Evolutionary conservation across 2,797 vertebrate species (phyloP).

Genomic region (Halcyon chelicuti): DNA sequence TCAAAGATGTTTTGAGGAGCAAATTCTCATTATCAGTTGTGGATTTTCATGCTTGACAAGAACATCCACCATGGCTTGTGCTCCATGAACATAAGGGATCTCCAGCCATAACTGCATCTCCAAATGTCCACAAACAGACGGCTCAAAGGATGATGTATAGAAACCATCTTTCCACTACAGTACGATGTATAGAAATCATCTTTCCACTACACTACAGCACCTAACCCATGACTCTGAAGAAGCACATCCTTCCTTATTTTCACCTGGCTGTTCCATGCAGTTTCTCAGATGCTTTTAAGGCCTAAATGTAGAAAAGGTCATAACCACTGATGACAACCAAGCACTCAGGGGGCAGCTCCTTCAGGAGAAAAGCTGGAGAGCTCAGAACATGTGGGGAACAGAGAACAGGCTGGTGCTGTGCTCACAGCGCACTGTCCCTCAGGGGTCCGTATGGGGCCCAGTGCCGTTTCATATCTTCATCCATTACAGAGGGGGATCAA

Average conservation of each 20-base stretch:
- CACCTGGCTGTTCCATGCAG: too few relatives aligned
- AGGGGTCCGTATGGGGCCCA: not conserved
- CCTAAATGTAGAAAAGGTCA: too few relatives aligned
- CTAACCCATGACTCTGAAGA: fast-evolving
- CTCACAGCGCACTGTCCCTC: not conserved
- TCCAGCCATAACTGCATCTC: not conserved
- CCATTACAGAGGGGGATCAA: too few relatives aligned
- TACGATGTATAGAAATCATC: fast-evolving
- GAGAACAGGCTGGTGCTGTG: not conserved
- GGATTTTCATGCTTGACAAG: not conserved
- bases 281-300: too few relatives aligned
- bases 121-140: too few relatives aligned
- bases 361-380: too few relatives aligned
- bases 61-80: not conserved
- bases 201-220: too few relatives aligned
- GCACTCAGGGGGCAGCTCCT: fast-evolving
- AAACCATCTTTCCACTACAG: fast-evolving
- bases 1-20: not conserved
- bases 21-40: not conserved
- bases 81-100: not conserved
- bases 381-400: not conserved
- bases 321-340: fast-evolving
- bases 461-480: too few relatives aligned
- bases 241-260: too few relatives aligned
- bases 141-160: fast-evolving